Conservation (phyloP, 2,797 vertebrate species). For the Paedocypris micromegethes region DNA sequence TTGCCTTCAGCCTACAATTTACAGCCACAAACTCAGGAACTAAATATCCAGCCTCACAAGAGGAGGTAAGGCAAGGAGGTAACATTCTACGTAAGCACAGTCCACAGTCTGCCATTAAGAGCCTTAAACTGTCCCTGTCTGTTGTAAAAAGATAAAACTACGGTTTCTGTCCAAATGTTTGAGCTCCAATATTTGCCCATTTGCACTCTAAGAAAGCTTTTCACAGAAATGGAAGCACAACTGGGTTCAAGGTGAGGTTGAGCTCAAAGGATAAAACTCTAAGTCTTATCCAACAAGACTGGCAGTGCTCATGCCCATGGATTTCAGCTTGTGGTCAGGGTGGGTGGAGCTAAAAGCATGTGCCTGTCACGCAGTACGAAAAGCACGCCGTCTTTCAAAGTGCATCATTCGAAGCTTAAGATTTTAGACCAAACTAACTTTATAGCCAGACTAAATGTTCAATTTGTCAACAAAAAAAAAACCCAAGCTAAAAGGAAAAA, state of each 20-base stretch:
- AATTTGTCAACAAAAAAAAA: too few species aligned
- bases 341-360: conserved; percentile 41
- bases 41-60: conserved; percentile 33
- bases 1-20: conserved; percentile 46
- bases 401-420: conserved; percentile 17
- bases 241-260: conserved; percentile 25
- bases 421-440: too few species aligned
- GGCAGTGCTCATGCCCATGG: conserved; percentile 25
- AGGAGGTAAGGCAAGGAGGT: conserved; percentile 10
- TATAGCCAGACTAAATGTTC: too few species aligned
- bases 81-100: conserved; percentile 43
- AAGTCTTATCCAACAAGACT: conserved; percentile 34
- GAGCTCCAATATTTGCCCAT: background rate
- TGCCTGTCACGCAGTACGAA: conserved; percentile 45
- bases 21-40: conserved; percentile 37
- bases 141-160: conserved; percentile 20
- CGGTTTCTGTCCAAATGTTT: background rate
- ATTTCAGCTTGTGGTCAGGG: conserved; percentile 39
- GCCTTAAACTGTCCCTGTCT: conserved; percentile 30
- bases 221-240: conserved; percentile 4
- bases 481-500: too few species aligned
- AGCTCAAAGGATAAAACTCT: conserved; percentile 32
- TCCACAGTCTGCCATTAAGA: conserved; percentile 32
- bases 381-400: conserved; percentile 27
- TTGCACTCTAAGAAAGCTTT: background rate